Percentiles rank a stretch among this genome's conserved stretches.
These are phyloP conservation scores for Epizoanthus fatuus DNA, from an alignment of 92 coral and sea anemone genomes.

Conservation along the genomic window DNA sequence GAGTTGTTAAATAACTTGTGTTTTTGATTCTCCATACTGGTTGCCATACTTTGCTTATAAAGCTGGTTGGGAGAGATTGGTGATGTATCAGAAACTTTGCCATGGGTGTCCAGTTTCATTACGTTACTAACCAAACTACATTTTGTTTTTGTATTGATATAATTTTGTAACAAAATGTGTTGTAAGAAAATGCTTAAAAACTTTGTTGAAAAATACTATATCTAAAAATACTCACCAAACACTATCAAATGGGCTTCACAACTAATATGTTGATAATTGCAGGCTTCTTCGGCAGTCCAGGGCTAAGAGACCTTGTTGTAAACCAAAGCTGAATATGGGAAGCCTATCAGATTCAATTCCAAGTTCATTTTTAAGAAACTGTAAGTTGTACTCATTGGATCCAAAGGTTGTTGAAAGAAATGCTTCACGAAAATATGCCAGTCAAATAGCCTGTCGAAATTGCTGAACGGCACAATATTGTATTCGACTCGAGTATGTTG, in stretches of 20 bases:
- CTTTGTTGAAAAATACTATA: conserved; percentile 15
- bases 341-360: conserved; percentile 26
- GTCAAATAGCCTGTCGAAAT: not conserved
- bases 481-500: conserved; percentile 16
- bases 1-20: too few relatives aligned
- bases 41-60: too few relatives aligned
- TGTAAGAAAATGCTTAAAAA: not conserved
- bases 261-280: conserved; percentile 2
- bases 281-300: conserved; percentile 11
- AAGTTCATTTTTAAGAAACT: conserved; percentile 20
- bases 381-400: conserved; percentile 15
- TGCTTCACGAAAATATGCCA: conserved; percentile 5
- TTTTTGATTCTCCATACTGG: too few relatives aligned
- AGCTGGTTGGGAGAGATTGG: too few relatives aligned
- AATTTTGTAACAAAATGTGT: conserved; percentile 5
- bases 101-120: too few relatives aligned
- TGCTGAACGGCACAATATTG: conserved; percentile 14
- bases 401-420: not conserved
- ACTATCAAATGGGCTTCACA: not conserved
- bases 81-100: too few relatives aligned
- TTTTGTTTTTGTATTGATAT: too few relatives aligned
- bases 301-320: not conserved
- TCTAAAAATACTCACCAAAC: conserved; percentile 23
- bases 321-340: conserved; percentile 6
- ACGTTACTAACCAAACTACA: too few relatives aligned